Evolutionary conservation across 2,797 vertebrate genomes (phyloP).

Genomic region (Hydrophis major): DNA sequence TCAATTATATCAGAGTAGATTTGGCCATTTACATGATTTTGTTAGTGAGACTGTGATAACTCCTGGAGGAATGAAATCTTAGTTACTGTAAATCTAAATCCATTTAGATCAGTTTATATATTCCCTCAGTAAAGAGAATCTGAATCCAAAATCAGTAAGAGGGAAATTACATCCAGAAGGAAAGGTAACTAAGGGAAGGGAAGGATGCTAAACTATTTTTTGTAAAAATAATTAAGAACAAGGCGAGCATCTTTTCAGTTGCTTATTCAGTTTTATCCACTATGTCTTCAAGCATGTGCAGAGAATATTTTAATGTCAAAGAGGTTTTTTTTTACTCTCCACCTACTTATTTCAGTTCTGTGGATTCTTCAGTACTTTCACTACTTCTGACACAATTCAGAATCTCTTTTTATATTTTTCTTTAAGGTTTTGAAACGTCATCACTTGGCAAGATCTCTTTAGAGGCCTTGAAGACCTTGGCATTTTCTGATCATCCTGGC

Average conservation of each 20-base stretch:
- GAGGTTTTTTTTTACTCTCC: not conserved
- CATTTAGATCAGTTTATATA: not conserved
- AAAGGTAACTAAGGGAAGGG: not conserved
- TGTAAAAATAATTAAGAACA: not conserved
- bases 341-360: not conserved
- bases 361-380: constrained; percentile 11
- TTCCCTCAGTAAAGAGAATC: not conserved
- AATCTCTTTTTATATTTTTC: constrained; percentile 34
- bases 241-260: not conserved
- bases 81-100: not conserved
- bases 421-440: constrained; percentile 69
- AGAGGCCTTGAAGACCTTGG: constrained; percentile 69
- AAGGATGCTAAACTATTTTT: not conserved
- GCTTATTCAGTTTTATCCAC: not conserved
- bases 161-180: not conserved
- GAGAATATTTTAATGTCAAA: not conserved
- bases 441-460: constrained; percentile 65
- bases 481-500: constrained; percentile 72
- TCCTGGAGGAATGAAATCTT: not conserved
- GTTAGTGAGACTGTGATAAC: not conserved
- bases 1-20: not conserved
- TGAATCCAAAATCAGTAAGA: not conserved
- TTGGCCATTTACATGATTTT: too few relatives aligned
- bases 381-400: constrained; percentile 20
- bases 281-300: not conserved